Percentiles rank a stretch among this genome's conserved stretches.
phyloP scores from a whole-genome alignment of 2,113 vertebrate species.

The Pogona vitticeps region DNA sequence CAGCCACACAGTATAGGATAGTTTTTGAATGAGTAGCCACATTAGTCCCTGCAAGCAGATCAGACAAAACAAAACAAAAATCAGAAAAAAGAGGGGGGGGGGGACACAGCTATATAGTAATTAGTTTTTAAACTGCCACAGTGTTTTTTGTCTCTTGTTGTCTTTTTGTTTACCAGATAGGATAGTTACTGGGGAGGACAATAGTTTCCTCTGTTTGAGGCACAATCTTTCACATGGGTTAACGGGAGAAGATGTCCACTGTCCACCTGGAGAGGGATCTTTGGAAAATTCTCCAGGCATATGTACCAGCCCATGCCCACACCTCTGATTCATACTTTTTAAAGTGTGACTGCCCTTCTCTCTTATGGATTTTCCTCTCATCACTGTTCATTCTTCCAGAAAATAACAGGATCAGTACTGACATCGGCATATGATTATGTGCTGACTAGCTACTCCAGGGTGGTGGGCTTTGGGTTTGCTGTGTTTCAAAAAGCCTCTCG shows the following conservation, averaged over 20 bases:
- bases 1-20: too few relatives aligned
- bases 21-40: too few relatives aligned
- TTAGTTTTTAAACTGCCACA: too few relatives aligned
- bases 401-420: conserved; percentile 9
- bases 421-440: background rate
- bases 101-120: too few relatives aligned
- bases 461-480: conserved; percentile 15
- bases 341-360: background rate
- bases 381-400: conserved; percentile 13
- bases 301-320: background rate
- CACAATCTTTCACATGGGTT: background rate
- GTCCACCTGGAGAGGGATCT: too few relatives aligned
- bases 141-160: too few relatives aligned
- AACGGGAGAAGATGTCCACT: background rate
- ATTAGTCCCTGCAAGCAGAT: too few relatives aligned
- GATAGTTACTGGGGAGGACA: background rate
- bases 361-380: background rate
- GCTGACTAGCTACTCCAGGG: conserved; percentile 1
- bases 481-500: background rate
- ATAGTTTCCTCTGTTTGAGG: background rate
- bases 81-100: too few relatives aligned
- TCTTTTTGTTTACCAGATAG: too few relatives aligned
- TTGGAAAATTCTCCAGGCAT: conserved; percentile 17
- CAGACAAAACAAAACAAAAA: too few relatives aligned
- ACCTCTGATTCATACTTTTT: background rate